Evolutionary conservation across 1,140 invertebrate genomes (phyloP).

Genomic region (Sycobia sp.): DNA sequence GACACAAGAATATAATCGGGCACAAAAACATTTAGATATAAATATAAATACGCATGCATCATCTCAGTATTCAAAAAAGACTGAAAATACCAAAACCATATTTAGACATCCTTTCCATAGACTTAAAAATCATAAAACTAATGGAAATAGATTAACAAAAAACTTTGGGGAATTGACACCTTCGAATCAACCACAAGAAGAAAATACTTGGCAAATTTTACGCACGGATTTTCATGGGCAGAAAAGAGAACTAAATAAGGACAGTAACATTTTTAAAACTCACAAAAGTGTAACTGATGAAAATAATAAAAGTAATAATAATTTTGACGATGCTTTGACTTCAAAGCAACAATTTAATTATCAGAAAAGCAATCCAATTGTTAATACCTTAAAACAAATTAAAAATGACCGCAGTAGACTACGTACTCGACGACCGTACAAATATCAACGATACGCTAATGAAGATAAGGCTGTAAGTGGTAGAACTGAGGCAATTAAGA

Average conservation of each 20-base stretch:
- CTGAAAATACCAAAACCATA: too few relatives aligned
- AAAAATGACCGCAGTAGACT: background rate
- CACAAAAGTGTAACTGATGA: background rate
- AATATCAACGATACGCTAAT: conserved; percentile 40
- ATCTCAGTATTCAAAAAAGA: too few relatives aligned
- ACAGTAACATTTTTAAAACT: background rate
- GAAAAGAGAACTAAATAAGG: background rate
- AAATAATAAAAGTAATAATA: background rate
- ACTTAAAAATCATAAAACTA: background rate
- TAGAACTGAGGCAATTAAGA: conserved; percentile 37
- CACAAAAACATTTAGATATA: background rate
- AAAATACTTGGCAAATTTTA: too few relatives aligned
- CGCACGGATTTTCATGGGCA: too few relatives aligned
- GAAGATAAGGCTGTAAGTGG: conserved; percentile 4
- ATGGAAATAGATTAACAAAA: too few relatives aligned
- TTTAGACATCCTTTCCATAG: too few relatives aligned
- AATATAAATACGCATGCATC: background rate
- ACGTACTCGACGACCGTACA: conserved; percentile 13
- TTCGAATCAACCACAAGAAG: too few relatives aligned
- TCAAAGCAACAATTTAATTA: background rate
- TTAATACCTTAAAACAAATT: too few relatives aligned
- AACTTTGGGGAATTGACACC: too few relatives aligned
- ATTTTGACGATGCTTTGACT: background rate
- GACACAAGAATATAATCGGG: too few relatives aligned
- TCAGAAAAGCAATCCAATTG: background rate